These are phyloP conservation scores for Spodoptera frugiperda DNA, from an alignment of 1,140 invertebrate genomes.

Conservation along the genomic window DNA sequence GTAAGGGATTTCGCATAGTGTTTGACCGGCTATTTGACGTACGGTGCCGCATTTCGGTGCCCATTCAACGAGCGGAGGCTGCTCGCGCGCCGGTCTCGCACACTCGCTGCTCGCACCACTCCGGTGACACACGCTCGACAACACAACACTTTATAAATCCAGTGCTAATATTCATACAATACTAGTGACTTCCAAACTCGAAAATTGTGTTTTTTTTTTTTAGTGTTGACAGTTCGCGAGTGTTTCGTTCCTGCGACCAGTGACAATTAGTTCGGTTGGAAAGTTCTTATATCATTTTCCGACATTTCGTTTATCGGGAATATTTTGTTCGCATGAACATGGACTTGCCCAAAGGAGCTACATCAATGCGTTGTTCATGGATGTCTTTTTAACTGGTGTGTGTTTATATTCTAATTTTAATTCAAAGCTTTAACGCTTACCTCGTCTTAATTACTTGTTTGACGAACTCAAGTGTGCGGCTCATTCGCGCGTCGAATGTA, in stretches of 20 bases:
- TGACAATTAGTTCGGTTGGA: constrained; percentile 59
- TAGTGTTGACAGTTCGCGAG: constrained; percentile 56
- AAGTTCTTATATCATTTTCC: constrained; percentile 53
- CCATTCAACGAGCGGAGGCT: constrained; percentile 81
- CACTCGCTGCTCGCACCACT: constrained; percentile 64
- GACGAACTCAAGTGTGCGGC: constrained; percentile 42
- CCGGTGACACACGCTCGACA: constrained; percentile 68
- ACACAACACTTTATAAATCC: constrained; percentile 49
- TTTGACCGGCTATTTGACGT: constrained; percentile 84
- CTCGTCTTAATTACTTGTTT: constrained; percentile 44
- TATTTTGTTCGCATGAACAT: constrained; percentile 79
- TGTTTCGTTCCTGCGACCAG: constrained; percentile 61
- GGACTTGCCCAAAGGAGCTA: constrained; percentile 80
- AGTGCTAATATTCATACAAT: constrained; percentile 54
- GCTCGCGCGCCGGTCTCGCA: constrained; percentile 80
- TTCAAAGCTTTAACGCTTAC: constrained; percentile 32
- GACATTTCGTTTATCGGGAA: constrained; percentile 61
- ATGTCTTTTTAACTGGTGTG: constrained; percentile 85
- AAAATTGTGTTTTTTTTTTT: constrained; percentile 38
- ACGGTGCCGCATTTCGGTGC: constrained; percentile 80
- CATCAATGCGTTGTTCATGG: constrained; percentile 85
- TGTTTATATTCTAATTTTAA: constrained; percentile 65
- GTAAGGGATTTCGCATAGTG: constrained; percentile 84
- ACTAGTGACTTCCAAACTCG: constrained; percentile 48
- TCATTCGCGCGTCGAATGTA: constrained; percentile 50